phyloP scores from a whole-genome alignment of 2,797 vertebrate species.

The Phrynocephalus guinanensis region DNA sequence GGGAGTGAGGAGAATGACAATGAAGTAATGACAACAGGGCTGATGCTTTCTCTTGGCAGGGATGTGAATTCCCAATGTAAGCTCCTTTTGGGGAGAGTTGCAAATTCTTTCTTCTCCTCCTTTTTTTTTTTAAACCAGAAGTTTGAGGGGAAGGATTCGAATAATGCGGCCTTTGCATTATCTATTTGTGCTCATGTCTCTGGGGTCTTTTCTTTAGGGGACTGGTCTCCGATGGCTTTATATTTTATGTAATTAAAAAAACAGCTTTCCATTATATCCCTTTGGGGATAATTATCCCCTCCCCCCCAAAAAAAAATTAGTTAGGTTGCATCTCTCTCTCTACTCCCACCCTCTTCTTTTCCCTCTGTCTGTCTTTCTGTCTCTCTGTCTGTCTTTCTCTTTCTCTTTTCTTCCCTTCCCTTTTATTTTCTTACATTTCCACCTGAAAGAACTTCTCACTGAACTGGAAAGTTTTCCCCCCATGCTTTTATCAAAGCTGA shows the following conservation, averaged over 20 bases:
- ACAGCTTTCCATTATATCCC: background rate
- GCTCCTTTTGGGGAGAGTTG: constrained; percentile 61
- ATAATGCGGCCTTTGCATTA: constrained; percentile 31
- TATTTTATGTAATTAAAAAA: background rate
- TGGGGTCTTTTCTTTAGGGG: background rate
- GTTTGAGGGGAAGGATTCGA: constrained; percentile 52
- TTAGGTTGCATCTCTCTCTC: background rate
- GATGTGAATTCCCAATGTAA: constrained; percentile 54
- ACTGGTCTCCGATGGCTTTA: background rate
- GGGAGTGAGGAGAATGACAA: constrained; percentile 79
- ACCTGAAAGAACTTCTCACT: constrained; percentile 24
- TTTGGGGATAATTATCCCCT: rapidly evolving
- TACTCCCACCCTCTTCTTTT: too few relatives aligned
- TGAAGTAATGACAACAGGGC: constrained; percentile 75
- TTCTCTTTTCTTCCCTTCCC: constrained; percentile 33
- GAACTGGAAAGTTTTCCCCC: background rate
- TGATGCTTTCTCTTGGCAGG: constrained; percentile 55
- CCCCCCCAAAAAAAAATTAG: background rate
- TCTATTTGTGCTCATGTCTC: constrained; percentile 23
- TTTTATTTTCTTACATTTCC: constrained; percentile 48
- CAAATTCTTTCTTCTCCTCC: constrained; percentile 38
- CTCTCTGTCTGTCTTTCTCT: background rate
- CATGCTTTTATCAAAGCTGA: background rate
- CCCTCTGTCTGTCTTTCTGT: background rate
- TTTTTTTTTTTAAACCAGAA: constrained; percentile 12